Base-by-base conservation (phyloP, 2,888 invertebrate species). In the Fragum whitleyi region DNA sequence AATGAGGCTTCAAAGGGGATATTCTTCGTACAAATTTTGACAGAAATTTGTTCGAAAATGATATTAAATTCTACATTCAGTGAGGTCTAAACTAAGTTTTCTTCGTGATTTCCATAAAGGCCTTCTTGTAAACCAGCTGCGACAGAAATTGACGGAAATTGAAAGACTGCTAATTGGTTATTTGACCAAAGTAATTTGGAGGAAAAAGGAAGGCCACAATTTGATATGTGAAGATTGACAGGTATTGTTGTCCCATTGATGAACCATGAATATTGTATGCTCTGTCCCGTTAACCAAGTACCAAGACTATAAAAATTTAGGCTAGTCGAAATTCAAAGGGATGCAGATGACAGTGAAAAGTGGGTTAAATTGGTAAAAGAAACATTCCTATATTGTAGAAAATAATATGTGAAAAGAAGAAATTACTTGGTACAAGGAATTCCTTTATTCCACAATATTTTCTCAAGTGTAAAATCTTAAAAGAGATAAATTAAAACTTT, bases 111-210 rank as follows among this genome's bases (percentile, higher is more conserved):
- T 47, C 47, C 47, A 47, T 47, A 47, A 47, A 47, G 47, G 14
- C 47, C 14, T 5, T 47, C 47, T 47, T 14, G 19, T 42, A 19
- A 65, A 65, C n/a, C 65, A 65, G 65, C 65, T 65, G 65, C 65
- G 65, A 65, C 65, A 65, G 65, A 65, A 65, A 65, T 65, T 42
- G 42, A 42, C n/a, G 65, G 65, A 65, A 65, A 65, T 65, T 65
- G 65, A 65, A 65, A 65, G 65, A 76, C 36, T 74, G 69, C 74
- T 81, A 81, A 85, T 81, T 85, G 81, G 77, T 85, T 77, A 85
- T 85, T 81, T 81, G 84, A 85, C 84, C 79, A 71, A 61, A 69
- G 77, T 81, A 85, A 85, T 85, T 85, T 74, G 51, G 55, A 39
- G 69, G 36, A 81, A 72, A 79, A 85, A 77, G 62, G 84, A 61